Percentiles rank a stretch among this genome's conserved stretches.
These are phyloP conservation scores for Zingel zingel DNA, from an alignment of 2,113 vertebrate species.

Conservation along the genomic window DNA sequence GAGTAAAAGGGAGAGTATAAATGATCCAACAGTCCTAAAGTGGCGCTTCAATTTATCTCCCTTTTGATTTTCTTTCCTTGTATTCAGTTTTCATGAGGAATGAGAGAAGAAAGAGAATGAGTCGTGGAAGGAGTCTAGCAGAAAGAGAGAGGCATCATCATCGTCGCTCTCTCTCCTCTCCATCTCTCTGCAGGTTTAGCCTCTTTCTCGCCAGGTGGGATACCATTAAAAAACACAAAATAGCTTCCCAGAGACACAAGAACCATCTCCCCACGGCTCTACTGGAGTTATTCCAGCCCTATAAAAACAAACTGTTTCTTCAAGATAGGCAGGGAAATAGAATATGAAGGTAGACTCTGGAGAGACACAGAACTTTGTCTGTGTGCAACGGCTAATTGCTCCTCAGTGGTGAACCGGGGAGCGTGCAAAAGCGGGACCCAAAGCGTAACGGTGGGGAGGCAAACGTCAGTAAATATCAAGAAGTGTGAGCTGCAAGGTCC, in stretches of 20 bases:
- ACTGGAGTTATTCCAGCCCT: conserved; percentile 59
- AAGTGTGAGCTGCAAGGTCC: too few species aligned
- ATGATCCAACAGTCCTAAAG: conserved; percentile 17
- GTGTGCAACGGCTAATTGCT: conserved; percentile 49
- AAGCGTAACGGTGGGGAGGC: too few species aligned
- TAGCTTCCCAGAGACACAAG: conserved; percentile 44
- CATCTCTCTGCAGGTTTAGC: conserved; percentile 28
- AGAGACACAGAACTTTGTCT: conserved; percentile 48
- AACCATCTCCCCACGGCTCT: conserved; percentile 47
- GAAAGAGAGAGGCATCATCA: conserved; percentile 23
- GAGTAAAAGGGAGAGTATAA: conserved; percentile 16
- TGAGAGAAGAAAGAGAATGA: conserved; percentile 13
- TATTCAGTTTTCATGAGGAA: conserved; percentile 7
- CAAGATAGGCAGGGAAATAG: conserved; percentile 47
- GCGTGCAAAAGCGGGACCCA: too few species aligned
- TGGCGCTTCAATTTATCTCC: conserved; percentile 13
- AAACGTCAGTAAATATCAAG: too few species aligned
- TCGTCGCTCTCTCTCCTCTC: conserved; percentile 33
- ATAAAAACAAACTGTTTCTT: conserved; percentile 62
- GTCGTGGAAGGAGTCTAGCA: conserved; percentile 24
- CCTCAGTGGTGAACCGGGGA: conserved; percentile 19
- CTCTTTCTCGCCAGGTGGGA: conserved; percentile 57
- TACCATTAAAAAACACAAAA: conserved; percentile 67
- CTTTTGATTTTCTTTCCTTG: conserved; percentile 28
- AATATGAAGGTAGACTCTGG: conserved; percentile 44